These are phyloP conservation scores for Bombus impatiens DNA, from an alignment of 1,140 invertebrate species.

Conservation along the genomic window DNA sequence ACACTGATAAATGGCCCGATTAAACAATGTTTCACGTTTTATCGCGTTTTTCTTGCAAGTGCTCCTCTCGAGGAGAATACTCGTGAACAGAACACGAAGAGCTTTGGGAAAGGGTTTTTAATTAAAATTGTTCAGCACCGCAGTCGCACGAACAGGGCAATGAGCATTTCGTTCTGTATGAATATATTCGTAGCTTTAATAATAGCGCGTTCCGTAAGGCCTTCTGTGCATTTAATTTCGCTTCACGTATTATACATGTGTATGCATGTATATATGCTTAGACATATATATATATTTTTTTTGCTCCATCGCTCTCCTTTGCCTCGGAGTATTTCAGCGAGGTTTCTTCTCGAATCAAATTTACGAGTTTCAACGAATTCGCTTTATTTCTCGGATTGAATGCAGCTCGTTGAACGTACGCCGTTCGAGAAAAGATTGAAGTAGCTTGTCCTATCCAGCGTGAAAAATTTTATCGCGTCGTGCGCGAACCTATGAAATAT, in stretches of 20 bases:
- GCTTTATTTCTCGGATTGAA: slow-evolving; percentile 2
- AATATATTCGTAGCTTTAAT: slow-evolving; percentile 22
- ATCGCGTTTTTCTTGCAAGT: neutral
- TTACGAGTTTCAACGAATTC: slow-evolving; percentile 12
- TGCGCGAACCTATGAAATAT: neutral
- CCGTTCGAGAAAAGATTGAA: slow-evolving; percentile 17
- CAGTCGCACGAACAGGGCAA: slow-evolving; percentile 18
- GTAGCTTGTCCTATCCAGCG: neutral
- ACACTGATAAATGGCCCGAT: slow-evolving; percentile 22
- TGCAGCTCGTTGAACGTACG: neutral
- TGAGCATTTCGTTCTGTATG: slow-evolving; percentile 16
- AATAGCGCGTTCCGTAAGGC: neutral
- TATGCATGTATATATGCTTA: too few species aligned
- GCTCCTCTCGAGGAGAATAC: neutral
- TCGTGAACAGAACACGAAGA: neutral
- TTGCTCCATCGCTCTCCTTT: neutral
- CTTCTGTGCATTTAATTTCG: slow-evolving; percentile 22
- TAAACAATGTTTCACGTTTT: slow-evolving; percentile 17
- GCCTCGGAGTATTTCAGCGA: too few species aligned
- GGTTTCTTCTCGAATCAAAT: neutral
- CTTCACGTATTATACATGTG: neutral
- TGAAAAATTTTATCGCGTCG: neutral
- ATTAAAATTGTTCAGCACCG: slow-evolving; percentile 36
- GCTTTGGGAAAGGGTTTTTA: slow-evolving; percentile 30
- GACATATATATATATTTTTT: neutral